Base-by-base conservation (phyloP, 2,888 invertebrate genomes). In the Caenorhabditis sinica region DNA sequence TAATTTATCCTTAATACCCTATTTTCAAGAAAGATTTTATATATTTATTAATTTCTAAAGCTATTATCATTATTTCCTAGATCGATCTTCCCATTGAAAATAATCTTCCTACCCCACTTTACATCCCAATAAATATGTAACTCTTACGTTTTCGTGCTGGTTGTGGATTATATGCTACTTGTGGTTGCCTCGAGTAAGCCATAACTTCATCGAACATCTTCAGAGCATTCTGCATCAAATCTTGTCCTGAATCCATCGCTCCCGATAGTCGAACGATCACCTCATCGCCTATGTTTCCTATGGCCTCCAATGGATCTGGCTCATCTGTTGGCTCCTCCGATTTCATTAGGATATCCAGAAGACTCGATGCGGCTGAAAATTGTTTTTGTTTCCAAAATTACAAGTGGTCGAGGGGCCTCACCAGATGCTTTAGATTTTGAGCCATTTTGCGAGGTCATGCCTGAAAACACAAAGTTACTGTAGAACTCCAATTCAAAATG, bases 121-220 rank as follows among this genome's bases (percentile, higher is more conserved):
- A 13, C 15, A 15, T 2, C 2, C 17, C 15, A n/a, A 23, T 20
- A 51, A 25, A 65, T 56, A 20, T 43, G 13, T 17, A 15, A 9
- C 20, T 51, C 71, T 72, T 25, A 80, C 71, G 53, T 66, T 36
- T 80, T 51, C 58, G n/a, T 49, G 28, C 23, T 56, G 15, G 11
- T 15, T n/a, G n/a, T n/a, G 25, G 28, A 5, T 28, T 28, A 20
- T 20, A 20, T n/a, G 4, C 20, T 0, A 15, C 6, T 11, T 13
- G 1, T 30, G 60, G 49, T 33, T 30, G 2, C n/a, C 63, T 53
- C 20, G 40, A n/a, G 58, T 72, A 77, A 1, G 60, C 36, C 75
- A 73, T 77, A 17, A 72, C 82, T 33, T 83, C 33, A 15, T 61
- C 69, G 40, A 83, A 83, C 23, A 83, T 53, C 20, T 79, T 83